Percentiles rank a stretch among this genome's conserved stretches.
Evolutionary conservation across 2,797 vertebrate species (phyloP).

Genomic region (Botia kubotai): DNA sequence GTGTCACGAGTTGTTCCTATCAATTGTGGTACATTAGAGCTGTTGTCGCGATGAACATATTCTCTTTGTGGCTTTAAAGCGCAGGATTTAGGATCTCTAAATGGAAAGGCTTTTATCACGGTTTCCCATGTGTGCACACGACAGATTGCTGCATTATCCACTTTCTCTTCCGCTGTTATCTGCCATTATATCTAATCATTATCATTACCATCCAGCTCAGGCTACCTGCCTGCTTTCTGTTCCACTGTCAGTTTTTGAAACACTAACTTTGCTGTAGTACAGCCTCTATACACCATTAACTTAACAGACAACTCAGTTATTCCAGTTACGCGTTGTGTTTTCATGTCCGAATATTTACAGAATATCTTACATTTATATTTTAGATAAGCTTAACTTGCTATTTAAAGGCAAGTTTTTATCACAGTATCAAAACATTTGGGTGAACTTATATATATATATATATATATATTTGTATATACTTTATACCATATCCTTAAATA

Average conservation of each 20-base stretch:
- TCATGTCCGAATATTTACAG: background rate
- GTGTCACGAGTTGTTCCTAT: constrained; percentile 3
- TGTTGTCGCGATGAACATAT: constrained; percentile 33
- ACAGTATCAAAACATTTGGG: too few species aligned
- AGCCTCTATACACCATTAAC: constrained; percentile 1
- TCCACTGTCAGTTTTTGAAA: constrained; percentile 28
- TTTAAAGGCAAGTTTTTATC: too few species aligned
- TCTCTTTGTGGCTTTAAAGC: constrained; percentile 44
- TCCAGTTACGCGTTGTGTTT: background rate
- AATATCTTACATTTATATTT: background rate
- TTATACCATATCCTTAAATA: too few species aligned
- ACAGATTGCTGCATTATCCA: constrained; percentile 38
- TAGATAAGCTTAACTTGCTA: background rate
- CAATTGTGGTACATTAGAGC: constrained; percentile 27
- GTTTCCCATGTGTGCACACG: constrained; percentile 34
- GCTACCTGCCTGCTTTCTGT: constrained; percentile 19
- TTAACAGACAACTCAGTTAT: background rate
- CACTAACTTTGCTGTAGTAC: background rate
- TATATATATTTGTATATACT: too few species aligned
- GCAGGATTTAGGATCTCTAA: constrained; percentile 34
- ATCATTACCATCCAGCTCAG: constrained; percentile 36
- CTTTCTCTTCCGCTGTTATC: constrained; percentile 44
- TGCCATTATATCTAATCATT: constrained; percentile 50
- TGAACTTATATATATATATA: too few species aligned
- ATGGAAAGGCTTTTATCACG: constrained; percentile 49